Evolutionary conservation across 2,113 vertebrate genomes (phyloP), one percentile per base, ranked within the genome.

Genomic region (Nesospiza acunhae): DNA sequence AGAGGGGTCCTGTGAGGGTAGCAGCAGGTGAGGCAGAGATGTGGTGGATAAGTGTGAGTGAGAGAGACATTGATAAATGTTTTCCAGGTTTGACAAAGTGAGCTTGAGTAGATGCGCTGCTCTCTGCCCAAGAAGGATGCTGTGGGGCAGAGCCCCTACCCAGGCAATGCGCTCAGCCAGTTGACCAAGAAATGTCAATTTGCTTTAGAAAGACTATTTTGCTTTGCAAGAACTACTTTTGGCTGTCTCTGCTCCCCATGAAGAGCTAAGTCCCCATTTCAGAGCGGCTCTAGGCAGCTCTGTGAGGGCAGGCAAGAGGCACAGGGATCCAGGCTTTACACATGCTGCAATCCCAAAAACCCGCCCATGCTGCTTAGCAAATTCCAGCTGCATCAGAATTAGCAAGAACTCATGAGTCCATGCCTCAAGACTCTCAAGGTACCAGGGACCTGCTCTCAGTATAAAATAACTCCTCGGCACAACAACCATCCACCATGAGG

Each of bases 131-230:
- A 39, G 37, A 66, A 76, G 33, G 68, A 47, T 10, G 2, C 20
- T 73, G 24, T 10, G 1, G 50, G 44, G 23, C 67, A 84, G 41
- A 76, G 16, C 18, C 41, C 5, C 1, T 2, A 23, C 16, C 30
- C 33, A 31, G 83, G 39, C 3, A 3, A 9, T 37, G 6, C 0
- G 0, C 13, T 80, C 21, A 1, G 44, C 26, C 33, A 33, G 33
- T 31, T 44, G 39, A 82, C 23, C 8, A 77, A 64, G 21, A 83
- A 68, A 60, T 10, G 4, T 42, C 19, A 6, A 31, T 68, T 86
- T 70, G 19, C 44, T 75, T 87, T 33, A 66, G 66, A 89, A 83
- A 56, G 17, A 47, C 7, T 39, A 5, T 37, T 33, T 59, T 63
- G 22, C 39, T 89, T 41, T 33, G 28, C 46, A 62, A 82, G 69